phyloP scores from a whole-genome alignment of 2,797 vertebrate species.

The Esox lucius region DNA sequence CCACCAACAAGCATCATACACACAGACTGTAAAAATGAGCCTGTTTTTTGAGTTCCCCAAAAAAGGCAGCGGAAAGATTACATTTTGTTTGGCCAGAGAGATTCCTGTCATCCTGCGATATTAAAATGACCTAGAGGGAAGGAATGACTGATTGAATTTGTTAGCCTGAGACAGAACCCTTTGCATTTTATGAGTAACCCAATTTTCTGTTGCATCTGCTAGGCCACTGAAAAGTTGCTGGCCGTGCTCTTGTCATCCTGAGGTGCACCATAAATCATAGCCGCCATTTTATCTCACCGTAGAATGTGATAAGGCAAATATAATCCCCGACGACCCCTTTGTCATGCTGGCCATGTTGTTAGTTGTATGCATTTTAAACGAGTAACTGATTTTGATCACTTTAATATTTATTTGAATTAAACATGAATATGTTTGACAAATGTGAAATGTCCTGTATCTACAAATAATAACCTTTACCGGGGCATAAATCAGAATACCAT shows the following conservation, averaged over 20 bases:
- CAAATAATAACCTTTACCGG: background rate
- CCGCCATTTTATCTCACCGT: slow-evolving; percentile 61
- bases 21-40: background rate
- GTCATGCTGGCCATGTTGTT: slow-evolving; percentile 47
- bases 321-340: slow-evolving; percentile 60
- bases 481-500: too few species aligned
- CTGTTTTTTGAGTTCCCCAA: slow-evolving; percentile 22
- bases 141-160: slow-evolving; percentile 67
- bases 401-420: background rate
- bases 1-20: slow-evolving; percentile 9
- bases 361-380: slow-evolving; percentile 8
- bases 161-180: slow-evolving; percentile 66
- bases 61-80: slow-evolving; percentile 35
- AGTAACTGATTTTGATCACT: slow-evolving; percentile 12
- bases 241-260: slow-evolving; percentile 53
- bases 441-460: background rate
- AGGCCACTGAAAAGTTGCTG: slow-evolving; percentile 47
- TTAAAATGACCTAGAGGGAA: slow-evolving; percentile 69
- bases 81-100: slow-evolving; percentile 41
- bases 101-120: slow-evolving; percentile 61
- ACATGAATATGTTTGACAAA: background rate
- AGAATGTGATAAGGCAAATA: slow-evolving; percentile 58
- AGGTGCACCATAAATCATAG: slow-evolving; percentile 70
- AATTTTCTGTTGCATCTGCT: slow-evolving; percentile 54
- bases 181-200: slow-evolving; percentile 58